These are phyloP conservation scores for Kryptolebias ocellatus DNA, from an alignment of 2,797 vertebrate genomes.

Conservation along the genomic window DNA sequence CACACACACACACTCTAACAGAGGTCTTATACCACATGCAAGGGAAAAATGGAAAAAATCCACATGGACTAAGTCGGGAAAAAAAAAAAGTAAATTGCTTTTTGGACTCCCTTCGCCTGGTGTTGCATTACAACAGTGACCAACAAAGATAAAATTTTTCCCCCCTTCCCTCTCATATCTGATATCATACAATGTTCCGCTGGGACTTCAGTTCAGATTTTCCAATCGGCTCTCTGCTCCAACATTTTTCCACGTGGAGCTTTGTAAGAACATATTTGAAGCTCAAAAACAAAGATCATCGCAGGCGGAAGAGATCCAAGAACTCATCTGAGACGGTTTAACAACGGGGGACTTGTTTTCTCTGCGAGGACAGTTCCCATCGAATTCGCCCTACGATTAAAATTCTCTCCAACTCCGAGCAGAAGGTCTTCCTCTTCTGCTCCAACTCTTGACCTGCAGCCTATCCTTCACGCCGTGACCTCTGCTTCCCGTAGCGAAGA, in stretches of 20 bases:
- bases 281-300: conserved; percentile 37
- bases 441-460: conserved; percentile 52
- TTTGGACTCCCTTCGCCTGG: conserved; percentile 27
- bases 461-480: conserved; percentile 38
- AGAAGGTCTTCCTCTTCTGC: conserved; percentile 32
- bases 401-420: conserved; percentile 20
- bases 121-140: conserved; percentile 50
- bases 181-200: conserved; percentile 42
- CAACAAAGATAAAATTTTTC: conserved; percentile 44
- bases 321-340: conserved; percentile 7
- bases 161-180: conserved; percentile 34
- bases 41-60: conserved; percentile 56
- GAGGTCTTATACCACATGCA: conserved; percentile 45
- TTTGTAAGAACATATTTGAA: conserved; percentile 22
- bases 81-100: conserved; percentile 45
- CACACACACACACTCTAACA: conserved; percentile 34
- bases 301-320: neutral
- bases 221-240: conserved; percentile 52
- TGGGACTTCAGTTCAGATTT: conserved; percentile 60
- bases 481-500: conserved; percentile 49
- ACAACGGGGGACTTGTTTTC: conserved; percentile 21
- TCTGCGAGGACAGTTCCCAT: neutral
- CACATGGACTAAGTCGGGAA: conserved; percentile 48
- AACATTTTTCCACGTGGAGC: conserved; percentile 65
- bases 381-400: conserved; percentile 24